Evolutionary conservation across 2,888 invertebrate genomes (phyloP), one percentile per base, ranked within the genome.

Genomic region (Emesis furor): DNA sequence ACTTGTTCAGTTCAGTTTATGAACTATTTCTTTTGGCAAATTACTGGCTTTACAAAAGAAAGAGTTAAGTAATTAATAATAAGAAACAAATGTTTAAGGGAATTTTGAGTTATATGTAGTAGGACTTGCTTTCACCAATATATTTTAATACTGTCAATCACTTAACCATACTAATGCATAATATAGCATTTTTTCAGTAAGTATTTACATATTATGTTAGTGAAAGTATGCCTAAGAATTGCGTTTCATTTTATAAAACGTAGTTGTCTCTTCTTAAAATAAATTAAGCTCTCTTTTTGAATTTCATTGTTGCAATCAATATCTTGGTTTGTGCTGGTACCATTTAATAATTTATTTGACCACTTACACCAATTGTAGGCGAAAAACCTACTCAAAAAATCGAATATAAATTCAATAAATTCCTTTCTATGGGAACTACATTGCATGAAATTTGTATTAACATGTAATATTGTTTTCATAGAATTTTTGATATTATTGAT

Each of bases 311-410:
- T 55, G 7, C 3, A 3, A 17, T 55, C 55, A 55, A 55, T n/a
- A n/a, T 55, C n/a, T 55, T 55, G n/a, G 17, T 3, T n/a, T 55
- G 24, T 55, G 17, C 55, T 24, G n/a, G n/a, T n/a, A n/a, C 17
- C 55, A n/a, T 55, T 55, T 55, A 55, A 55, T 55, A 55, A n/a
- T 55, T 55, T 55, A 55, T 55, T 55, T 7, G 55, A n/a, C n/a
- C 55, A 17, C n/a, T 55, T 55, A 55, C 55, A 55, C 55, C 55
- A 55, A 55, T 55, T 55, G 55, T 55, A 6, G n/a, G 17, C 17
- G n/a, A 17, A 55, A 17, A 55, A 55, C 14, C 55, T 55, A n/a
- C 55, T 55, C n/a, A 17, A 17, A 55, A 55, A 55, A 14, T 59
- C 59, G 17, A 17, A 17, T n/a, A 59, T 0, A 17, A 24, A 42